phyloP scores from a whole-genome alignment of 2,113 vertebrate species.

The Saimiri boliviensis region DNA sequence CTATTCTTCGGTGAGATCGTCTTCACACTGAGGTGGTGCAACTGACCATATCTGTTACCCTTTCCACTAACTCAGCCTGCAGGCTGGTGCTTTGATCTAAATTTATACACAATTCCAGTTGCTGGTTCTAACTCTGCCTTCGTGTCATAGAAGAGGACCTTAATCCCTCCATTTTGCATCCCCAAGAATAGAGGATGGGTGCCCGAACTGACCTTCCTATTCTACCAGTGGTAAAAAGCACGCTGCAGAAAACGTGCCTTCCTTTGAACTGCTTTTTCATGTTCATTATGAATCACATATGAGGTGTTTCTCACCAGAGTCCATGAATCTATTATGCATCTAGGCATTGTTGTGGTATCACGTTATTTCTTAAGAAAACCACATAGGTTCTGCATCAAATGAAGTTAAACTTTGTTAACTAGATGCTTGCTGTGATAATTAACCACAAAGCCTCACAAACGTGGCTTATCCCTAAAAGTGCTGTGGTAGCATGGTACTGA shows the following conservation, averaged over 20 bases:
- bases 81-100: no score
- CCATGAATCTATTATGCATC: background rate
- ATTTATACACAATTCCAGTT: background rate
- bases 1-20: background rate
- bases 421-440: background rate
- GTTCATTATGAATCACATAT: background rate
- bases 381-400: slow-evolving; percentile 37
- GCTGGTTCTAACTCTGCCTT: background rate
- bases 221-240: background rate
- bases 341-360: background rate
- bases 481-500: background rate
- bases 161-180: background rate
- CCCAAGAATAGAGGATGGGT: background rate
- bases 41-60: background rate
- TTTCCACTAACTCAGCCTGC: background rate
- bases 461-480: background rate
- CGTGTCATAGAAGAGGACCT: background rate
- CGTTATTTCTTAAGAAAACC: slow-evolving; percentile 28
- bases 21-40: background rate
- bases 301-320: background rate
- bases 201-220: background rate
- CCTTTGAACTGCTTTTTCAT: background rate
- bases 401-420: background rate
- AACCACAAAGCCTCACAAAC: background rate
- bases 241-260: background rate